Evolutionary conservation across 2,888 invertebrate genomes (phyloP), one percentile per base, ranked within the genome.

Genomic region (Lumbricus terrestris): DNA sequence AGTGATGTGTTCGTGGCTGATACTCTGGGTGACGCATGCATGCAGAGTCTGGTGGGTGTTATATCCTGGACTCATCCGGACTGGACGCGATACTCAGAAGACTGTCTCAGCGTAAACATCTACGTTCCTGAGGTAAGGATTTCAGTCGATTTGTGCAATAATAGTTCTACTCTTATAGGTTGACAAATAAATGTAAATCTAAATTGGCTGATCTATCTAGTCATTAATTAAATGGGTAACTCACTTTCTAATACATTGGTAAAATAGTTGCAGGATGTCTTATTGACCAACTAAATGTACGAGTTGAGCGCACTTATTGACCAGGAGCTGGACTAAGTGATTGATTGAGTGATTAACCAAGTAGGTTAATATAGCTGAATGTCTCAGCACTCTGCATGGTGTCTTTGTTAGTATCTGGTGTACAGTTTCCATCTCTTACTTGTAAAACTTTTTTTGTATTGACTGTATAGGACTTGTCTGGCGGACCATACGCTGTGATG

Each of bases 81-180:
- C 33, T 92, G 91, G 91, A 23, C n/a, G 1, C 69, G 88, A 1
- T 90, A 89, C 83, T 82, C 88, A 47, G 92, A 92, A 82, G 92
- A 92, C 69, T 92, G 92, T 47, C 91, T 92, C 69, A 85, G 90
- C 54, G 29, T 91, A 33, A 92, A 91, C 89, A 91, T 92, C 82
- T 92, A 83, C 85, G 85, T 90, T 0, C 92, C 92, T 16, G 54
- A 89, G 88, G 91, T 90, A 23, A 33, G 37, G 88, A 35, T 69
- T 54, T 54, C 2, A 23, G 4, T 54, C 5, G 54, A n/a, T 8
- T 1, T 69, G 8, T 13, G 1, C n/a, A 1, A 69, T 15, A 40
- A n/a, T n/a, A 13, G 29, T 69, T 69, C 29, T 29, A n/a, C 8
- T 69, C 69, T n/a, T n/a, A 69, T 11, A 69, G 69, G 2, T n/a